Conservation (phyloP, 2,888 invertebrate genomes). For the Thysanoteuthis rhombus region DNA sequence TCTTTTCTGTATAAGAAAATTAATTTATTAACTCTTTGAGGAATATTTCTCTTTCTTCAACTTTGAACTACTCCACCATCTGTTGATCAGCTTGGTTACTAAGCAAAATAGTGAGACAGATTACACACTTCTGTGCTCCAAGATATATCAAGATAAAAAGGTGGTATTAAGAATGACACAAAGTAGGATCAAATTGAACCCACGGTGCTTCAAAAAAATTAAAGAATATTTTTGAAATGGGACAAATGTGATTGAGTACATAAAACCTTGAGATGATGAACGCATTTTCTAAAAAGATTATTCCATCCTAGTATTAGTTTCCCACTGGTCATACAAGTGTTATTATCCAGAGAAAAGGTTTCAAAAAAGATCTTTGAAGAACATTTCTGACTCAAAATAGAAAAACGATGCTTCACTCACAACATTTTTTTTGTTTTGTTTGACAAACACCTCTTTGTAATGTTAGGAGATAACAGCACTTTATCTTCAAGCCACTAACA, state of each 20-base stretch:
- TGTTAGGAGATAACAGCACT: background rate
- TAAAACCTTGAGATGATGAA: background rate
- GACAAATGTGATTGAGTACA: background rate
- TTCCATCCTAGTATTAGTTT: background rate
- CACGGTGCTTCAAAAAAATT: too few species aligned
- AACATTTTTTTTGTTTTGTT: background rate
- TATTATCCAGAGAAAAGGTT: background rate
- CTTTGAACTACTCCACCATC: too few species aligned
- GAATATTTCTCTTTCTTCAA: too few species aligned
- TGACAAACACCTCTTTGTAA: background rate
- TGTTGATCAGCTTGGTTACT: too few species aligned
- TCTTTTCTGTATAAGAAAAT: background rate
- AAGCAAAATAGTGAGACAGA: too few species aligned
- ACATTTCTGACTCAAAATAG: background rate
- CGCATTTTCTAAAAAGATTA: background rate
- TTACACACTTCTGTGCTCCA: too few species aligned
- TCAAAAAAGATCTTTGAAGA: background rate
- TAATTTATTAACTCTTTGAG: background rate
- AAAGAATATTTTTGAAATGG: too few species aligned
- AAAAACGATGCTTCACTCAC: background rate
- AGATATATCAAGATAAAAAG: too few species aligned
- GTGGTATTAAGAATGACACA: too few species aligned
- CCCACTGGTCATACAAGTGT: background rate
- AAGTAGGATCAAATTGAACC: too few species aligned
- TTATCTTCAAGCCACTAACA: background rate